Base-by-base conservation (phyloP, 2,113 vertebrate species). In the Noturus placidus region DNA sequence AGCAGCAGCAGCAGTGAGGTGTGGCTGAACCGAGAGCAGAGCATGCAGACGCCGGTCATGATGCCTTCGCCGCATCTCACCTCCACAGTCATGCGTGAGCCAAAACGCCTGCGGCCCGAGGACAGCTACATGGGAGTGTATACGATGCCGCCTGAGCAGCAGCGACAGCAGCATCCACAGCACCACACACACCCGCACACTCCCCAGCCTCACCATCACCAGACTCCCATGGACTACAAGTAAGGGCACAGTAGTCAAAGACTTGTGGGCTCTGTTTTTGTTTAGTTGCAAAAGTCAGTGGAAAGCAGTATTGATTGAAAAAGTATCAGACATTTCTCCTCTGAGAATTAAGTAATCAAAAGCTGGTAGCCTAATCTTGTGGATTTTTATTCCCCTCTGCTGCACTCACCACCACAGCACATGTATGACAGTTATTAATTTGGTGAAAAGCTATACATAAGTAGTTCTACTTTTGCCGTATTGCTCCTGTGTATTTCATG, bases 141-240 rank as follows among this genome's bases (percentile, higher is more conserved):
- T 93, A 95, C 96, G 61, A 95, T 99, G 94, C 97, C 97, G 87
- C 95, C 97, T 0, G 98, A 99, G 89, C 98, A 98, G 93, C 98
- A 97, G 59, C 91, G 91, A 87, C 94, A 74, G 56, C 89, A 67
- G 59, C 72, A 86, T 14, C 85, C 82, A 70, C 85, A 83, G 54
- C 89, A 83, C 17, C 89, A 83, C 69, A 15, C 89, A 52, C 95
- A 95, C 89, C 93, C 93, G 78, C 94, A 94, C 61, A 91, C 90
- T 14, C 95, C 94, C 25, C 95, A 95, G 90, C 83, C 89, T 78
- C 90, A 89, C 77, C 94, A 95, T 84, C 95, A 95, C 93, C 97
- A 99, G 92, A 95, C 97, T 80, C 95, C 97, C 20, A 96, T 99
- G 83, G 98, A 99, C 94, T 99, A 99, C 96, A 99, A 99, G 98